Base-by-base conservation (phyloP, 2,797 vertebrate species). In the Hippocampus kuda region DNA sequence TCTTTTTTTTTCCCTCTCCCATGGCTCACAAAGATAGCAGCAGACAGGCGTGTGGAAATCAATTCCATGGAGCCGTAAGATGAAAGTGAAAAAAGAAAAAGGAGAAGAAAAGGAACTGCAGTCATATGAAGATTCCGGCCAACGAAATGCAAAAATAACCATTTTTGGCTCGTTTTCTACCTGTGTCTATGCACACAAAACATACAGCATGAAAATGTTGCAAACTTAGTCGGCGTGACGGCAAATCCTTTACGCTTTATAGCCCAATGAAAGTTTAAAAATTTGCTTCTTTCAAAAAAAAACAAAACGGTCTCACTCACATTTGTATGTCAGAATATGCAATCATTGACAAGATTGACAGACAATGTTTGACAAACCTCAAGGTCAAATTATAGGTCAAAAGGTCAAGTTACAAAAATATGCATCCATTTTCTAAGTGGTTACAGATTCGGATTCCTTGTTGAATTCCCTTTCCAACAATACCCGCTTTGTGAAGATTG, bases 1-100 rank as follows among this genome's bases (percentile, higher is more conserved):
- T 79, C 74, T 76, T 75, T 77, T 79, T 68, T 69, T 76, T 77
- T 77, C 66, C 68, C 79, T 70, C 76, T 75, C 70, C 75, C 68
- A 68, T 83, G 85, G 79, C 82, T 89, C 88, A 89, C 85, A 90
- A 90, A 88, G 85, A 80, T 80, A 86, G 82, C 79, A 87, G 84
- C 80, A 88, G 84, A 88, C 86, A 82, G 77, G 80, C 73, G 74
- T 77, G 73, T 81, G 72, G 76, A 88, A 89, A 90, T 90, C 87
- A 86, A 90, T 90, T 88, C 85, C 78, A 82, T 80, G 80, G 85
- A 88, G 87, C 83, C 79, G 75, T 70, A 77, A 78, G 85, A 89
- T 88, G 83, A 90, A 90, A 90, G 86, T 73, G 44, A 72, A 67
- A 65, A 70, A 81, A 74, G 79, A 84, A 81, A 77, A 78, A 72